A percentile compares a stretch with the other conserved stretches of the same genome.
Conservation (phyloP, 2,888 invertebrate species). For the Hirtodrosophila duncani region DNA sequence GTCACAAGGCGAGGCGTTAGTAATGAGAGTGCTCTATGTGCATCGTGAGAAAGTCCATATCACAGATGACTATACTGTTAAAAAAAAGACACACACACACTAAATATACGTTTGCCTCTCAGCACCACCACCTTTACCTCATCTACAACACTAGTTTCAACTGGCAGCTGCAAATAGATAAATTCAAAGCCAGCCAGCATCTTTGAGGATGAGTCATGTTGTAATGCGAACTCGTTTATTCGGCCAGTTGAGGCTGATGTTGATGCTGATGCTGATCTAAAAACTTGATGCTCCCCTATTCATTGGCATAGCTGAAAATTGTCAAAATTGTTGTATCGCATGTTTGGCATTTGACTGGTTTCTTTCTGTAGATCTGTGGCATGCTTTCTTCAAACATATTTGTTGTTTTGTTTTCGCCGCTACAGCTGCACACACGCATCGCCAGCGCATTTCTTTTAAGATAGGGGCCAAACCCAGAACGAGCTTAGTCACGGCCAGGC, state of each 20-base stretch:
- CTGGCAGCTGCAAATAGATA: constrained; percentile 17
- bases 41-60: too few relatives aligned
- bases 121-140: neutral
- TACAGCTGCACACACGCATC: constrained; percentile 53
- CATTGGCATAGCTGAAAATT: constrained; percentile 45
- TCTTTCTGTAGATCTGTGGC: constrained; percentile 7
- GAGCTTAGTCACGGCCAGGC: constrained; percentile 59
- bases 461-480: constrained; percentile 15
- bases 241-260: constrained; percentile 26
- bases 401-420: constrained; percentile 50
- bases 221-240: constrained; percentile 57
- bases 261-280: too few relatives aligned
- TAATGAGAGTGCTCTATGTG: too few relatives aligned
- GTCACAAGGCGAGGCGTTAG: too few relatives aligned
- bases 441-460: constrained; percentile 27
- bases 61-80: too few relatives aligned
- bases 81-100: too few relatives aligned
- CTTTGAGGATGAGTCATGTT: constrained; percentile 51
- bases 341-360: constrained; percentile 39
- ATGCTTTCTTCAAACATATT: constrained; percentile 9
- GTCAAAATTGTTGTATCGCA: constrained; percentile 69
- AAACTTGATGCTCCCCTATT: constrained; percentile 31
- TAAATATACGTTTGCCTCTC: too few relatives aligned
- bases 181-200: constrained; percentile 7
- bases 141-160: neutral